A percentile compares a stretch with the other conserved stretches of the same genome.
These are phyloP conservation scores for Caenorhabditis virilis DNA, from an alignment of 2,888 invertebrate genomes.

Conservation along the genomic window DNA sequence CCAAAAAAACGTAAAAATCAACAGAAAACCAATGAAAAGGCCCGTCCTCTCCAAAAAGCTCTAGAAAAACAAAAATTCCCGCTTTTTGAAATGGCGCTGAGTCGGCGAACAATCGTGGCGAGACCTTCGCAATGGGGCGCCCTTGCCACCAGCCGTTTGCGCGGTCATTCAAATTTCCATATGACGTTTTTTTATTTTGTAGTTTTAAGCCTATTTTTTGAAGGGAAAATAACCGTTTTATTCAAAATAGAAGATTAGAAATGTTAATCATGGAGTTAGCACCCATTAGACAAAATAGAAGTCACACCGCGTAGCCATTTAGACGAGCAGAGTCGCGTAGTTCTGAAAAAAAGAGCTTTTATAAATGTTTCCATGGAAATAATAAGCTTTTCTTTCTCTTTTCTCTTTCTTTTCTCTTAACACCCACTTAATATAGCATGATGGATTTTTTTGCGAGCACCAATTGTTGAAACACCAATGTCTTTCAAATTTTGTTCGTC, in stretches of 20 bases:
- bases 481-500: conserved; percentile 65
- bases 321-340: conserved; percentile 60
- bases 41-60: no score
- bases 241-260: not conserved
- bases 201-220: no score
- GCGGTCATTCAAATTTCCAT: no score
- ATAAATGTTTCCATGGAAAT: not conserved
- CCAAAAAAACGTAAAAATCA: no score
- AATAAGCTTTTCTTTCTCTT: not conserved
- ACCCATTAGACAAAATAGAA: no score
- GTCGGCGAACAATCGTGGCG: conserved; percentile 9
- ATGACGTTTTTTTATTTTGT: no score
- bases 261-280: not conserved
- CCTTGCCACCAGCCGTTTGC: no score
- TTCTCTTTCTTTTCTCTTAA: not conserved
- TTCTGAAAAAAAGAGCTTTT: conserved; percentile 37
- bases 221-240: no score
- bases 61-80: conserved; percentile 4
- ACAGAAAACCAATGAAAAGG: no score
- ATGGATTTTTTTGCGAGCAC: conserved; percentile 66
- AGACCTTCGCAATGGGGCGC: conserved; percentile 16
- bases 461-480: conserved; percentile 66
- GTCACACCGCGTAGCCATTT: conserved; percentile 48
- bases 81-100: conserved; percentile 23
- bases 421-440: conserved; percentile 63